These are phyloP conservation scores for Gila orcuttii DNA, from an alignment of 2,113 vertebrate genomes.

Conservation along the genomic window DNA sequence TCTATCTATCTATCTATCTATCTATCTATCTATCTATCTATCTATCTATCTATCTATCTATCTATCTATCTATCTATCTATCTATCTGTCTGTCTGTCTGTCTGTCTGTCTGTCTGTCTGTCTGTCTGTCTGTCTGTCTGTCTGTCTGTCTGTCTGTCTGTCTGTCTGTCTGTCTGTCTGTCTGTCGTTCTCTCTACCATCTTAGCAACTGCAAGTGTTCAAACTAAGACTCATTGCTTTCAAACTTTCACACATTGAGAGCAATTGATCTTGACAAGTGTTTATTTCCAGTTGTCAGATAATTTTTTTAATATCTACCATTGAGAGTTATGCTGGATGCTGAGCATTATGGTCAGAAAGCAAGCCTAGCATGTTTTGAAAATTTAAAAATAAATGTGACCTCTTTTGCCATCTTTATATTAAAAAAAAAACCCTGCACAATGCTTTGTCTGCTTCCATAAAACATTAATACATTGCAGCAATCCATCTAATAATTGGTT, in stretches of 20 bases:
- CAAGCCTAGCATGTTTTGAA: not conserved
- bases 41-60: not conserved
- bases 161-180: no score
- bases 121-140: no score
- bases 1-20: not conserved
- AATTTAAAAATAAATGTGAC: not conserved
- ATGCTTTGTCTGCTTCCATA: no score
- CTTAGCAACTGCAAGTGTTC: not conserved
- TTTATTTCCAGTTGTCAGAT: no score
- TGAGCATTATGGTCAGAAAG: not conserved
- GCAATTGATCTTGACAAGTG: not conserved
- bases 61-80: not conserved
- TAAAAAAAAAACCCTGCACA: no score
- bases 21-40: no score
- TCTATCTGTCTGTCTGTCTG: not conserved
- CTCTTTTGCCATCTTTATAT: not conserved
- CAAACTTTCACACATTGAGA: not conserved
- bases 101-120: no score
- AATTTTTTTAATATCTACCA: not conserved
- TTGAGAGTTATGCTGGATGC: not conserved
- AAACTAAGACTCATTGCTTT: not conserved
- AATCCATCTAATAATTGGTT: no score
- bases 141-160: no score
- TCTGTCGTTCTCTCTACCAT: no score
- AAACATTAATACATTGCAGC: no score